Evolutionary conservation across 2,888 invertebrate species (phyloP), one percentile per base, ranked within the genome.

Genomic region (Torymus auratus): DNA sequence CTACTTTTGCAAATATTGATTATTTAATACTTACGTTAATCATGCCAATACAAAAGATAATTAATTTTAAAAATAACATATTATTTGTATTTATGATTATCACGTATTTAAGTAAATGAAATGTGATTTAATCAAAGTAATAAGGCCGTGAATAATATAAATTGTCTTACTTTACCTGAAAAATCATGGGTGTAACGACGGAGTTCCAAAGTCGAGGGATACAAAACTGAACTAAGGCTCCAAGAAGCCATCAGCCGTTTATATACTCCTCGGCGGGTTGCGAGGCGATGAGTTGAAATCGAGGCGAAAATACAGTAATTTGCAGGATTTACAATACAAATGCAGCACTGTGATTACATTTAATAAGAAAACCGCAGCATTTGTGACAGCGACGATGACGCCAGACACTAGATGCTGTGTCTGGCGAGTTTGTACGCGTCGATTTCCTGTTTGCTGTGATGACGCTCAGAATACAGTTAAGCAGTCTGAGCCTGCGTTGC

Each of bases 301-400:
- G 87, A 88, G 81, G 85, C 86, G 84, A 85, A 87, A 88, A 87
- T 80, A 88, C 85, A 85, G 87, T 88, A 84, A 89, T 89, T 89
- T 86, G 84, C 84, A 82, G 86, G 84, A 86, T 86, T 84, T 88
- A 88, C 86, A 88, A 88, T 86, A 86, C 86, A 84, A 86, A 87
- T 85, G 85, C 85, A 86, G 87, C 86, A 85, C 88, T 86, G 83
- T 88, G 86, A 90, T 90, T 89, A 88, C 84, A 86, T 86, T 86
- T 89, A 88, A 89, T 90, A 89, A 88, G 87, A 87, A 88, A 91
- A 90, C 90, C 90, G 90, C 90, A 90, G 86, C 41, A 85, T 85
- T 83, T 84, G 83, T 86, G 84, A 84, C 83, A 84, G 75, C 69
- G 79, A 56, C 62, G 79, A 77, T 82, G 82, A 82, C 82, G 81